Evolutionary conservation across 1,140 invertebrate genomes (phyloP).

Genomic region (Trichogramma pretiosum): DNA sequence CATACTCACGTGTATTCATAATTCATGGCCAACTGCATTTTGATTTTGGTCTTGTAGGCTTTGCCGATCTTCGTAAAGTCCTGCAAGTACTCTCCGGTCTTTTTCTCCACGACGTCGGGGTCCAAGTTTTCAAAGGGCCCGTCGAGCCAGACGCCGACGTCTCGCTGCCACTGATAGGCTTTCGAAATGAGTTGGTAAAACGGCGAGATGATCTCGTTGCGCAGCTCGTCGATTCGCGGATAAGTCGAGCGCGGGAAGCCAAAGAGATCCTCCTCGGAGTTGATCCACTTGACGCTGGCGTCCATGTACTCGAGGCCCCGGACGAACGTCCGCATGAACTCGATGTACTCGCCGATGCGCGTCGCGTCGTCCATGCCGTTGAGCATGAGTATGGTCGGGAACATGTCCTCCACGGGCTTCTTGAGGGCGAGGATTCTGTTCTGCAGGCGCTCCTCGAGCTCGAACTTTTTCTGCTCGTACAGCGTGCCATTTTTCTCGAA

Average conservation of each 20-base stretch:
- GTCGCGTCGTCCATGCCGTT: constrained; percentile 42
- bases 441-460: constrained; percentile 53
- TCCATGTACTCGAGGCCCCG: constrained; percentile 48
- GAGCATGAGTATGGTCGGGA: constrained; percentile 43
- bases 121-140: constrained; percentile 58
- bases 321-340: constrained; percentile 49
- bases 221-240: constrained; percentile 51
- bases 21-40: constrained; percentile 42
- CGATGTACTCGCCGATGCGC: constrained; percentile 35
- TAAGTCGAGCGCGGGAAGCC: constrained; percentile 59
- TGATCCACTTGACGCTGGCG: constrained; percentile 51
- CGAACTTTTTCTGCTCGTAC: constrained; percentile 53
- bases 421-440: constrained; percentile 49
- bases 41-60: constrained; percentile 52
- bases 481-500: constrained; percentile 45
- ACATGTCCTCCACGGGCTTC: constrained; percentile 49
- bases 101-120: constrained; percentile 44
- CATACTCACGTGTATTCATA: too few relatives aligned
- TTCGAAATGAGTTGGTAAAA: constrained; percentile 39
- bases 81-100: constrained; percentile 41
- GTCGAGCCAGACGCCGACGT: constrained; percentile 59
- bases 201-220: constrained; percentile 39
- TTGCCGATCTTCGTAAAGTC: constrained; percentile 51
- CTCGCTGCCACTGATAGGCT: constrained; percentile 55
- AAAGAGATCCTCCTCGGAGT: constrained; percentile 61